These are phyloP conservation scores for mouse (Mus musculus) DNA, from an alignment of 2,113 vertebrate species.

Conservation along the genomic window GRCm39 chr3:140863501-140864000, in stretches of 20 bases:
- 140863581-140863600: not conserved
- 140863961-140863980: not conserved
- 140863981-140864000: not conserved
- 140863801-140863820: not conserved
- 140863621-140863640: not conserved
- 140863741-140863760: not conserved
- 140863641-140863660: constrained; percentile 76
- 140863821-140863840: not conserved
- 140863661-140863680: constrained; percentile 69
- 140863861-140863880: not conserved
- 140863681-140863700: constrained; percentile 73
- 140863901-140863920: not conserved
- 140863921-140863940: not conserved
- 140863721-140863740: constrained; percentile 22
- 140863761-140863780: not conserved
- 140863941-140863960: not conserved
- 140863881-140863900: not conserved
- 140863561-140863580: not conserved
- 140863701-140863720: constrained; percentile 61
- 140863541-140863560: not conserved
- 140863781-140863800: not conserved
- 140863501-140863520: not conserved
- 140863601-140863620: not conserved
- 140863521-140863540: not conserved
- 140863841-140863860: not conserved